Evolutionary conservation across 1,140 invertebrate species (phyloP).

Genomic region (Muscidifurax raptorellus): DNA sequence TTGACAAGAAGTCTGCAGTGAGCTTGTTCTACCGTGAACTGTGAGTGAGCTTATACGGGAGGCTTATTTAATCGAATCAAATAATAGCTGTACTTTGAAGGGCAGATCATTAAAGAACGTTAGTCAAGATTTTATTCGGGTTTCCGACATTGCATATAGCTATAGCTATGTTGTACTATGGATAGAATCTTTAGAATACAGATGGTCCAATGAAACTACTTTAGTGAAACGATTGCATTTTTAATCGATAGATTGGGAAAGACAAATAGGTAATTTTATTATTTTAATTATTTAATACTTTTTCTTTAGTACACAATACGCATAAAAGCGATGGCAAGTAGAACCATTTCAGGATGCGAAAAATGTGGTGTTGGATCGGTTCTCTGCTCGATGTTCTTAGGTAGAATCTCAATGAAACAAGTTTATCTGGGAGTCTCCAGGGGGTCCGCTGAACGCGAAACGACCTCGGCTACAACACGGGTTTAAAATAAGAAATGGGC

Average conservation of each 20-base stretch:
- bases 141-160: not conserved
- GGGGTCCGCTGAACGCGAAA: slow-evolving; percentile 62
- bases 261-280: not conserved
- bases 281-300: no score
- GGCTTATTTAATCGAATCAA: not conserved
- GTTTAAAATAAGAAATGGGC: slow-evolving; percentile 66
- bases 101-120: not conserved
- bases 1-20: not conserved
- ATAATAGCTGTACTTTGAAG: not conserved
- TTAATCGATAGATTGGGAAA: not conserved
- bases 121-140: slow-evolving; percentile 9
- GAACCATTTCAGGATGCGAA: not conserved
- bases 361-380: not conserved
- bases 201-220: not conserved
- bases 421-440: slow-evolving; percentile 66
- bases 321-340: no score
- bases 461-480: slow-evolving; percentile 53
- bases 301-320: no score
- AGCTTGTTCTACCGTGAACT: not conserved
- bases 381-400: not conserved
- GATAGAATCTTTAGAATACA: slow-evolving; percentile 13
- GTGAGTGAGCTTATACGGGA: not conserved
- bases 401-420: slow-evolving; percentile 72
- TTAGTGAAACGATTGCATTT: slow-evolving; percentile 13
- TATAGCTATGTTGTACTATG: not conserved